A percentile compares a stretch with the other conserved stretches of the same genome.
phyloP scores from a whole-genome alignment of 2,888 invertebrate species.

The Pollenia labialis region DNA sequence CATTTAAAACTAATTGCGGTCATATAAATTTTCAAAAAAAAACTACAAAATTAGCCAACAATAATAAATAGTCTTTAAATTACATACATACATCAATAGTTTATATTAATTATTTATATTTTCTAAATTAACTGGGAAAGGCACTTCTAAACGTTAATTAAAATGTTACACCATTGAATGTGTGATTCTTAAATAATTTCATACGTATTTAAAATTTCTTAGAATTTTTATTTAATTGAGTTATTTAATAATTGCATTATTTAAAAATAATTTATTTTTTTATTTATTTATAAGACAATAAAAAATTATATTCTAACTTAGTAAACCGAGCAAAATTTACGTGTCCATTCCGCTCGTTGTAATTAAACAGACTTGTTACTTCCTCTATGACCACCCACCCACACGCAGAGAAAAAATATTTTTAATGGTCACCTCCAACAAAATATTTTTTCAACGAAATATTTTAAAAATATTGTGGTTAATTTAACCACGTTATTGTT shows the following conservation, averaged over 20 bases:
- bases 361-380: too few relatives aligned
- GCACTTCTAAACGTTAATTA: conserved; percentile 2
- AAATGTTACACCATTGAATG: background rate
- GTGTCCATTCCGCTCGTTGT: too few relatives aligned
- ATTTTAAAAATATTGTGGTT: too few relatives aligned
- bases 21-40: background rate
- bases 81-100: background rate
- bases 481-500: too few relatives aligned
- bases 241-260: background rate
- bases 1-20: conserved; percentile 3
- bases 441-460: too few relatives aligned
- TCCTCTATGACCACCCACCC: too few relatives aligned
- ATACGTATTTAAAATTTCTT: background rate
- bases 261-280: too few relatives aligned
- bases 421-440: too few relatives aligned
- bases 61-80: background rate
- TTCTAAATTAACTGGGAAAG: background rate
- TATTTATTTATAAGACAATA: too few relatives aligned
- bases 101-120: conserved; percentile 4
- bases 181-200: background rate
- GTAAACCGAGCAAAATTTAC: too few relatives aligned
- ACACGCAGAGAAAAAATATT: too few relatives aligned
- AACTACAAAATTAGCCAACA: background rate
- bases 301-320: too few relatives aligned
- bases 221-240: background rate